Evolutionary conservation across 1,140 invertebrate species (phyloP).

Genomic region (Lamellibrachia luymesi): DNA sequence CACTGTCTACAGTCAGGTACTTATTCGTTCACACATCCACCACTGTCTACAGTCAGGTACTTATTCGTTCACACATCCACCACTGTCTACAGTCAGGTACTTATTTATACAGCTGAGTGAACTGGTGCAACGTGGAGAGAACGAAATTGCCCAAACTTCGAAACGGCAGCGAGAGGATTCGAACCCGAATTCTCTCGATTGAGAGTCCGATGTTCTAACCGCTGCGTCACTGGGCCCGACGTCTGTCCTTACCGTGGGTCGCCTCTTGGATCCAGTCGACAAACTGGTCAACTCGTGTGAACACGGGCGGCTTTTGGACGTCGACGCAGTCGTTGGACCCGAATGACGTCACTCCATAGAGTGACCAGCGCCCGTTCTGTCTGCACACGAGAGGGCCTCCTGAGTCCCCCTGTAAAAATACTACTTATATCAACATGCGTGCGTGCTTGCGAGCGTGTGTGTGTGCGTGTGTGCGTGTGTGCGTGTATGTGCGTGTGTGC

Average conservation of each 20-base stretch:
- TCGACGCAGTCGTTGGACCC: background rate
- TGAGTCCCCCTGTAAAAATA: background rate
- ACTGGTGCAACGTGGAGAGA: too few species aligned
- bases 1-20: too few species aligned
- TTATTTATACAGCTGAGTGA: too few species aligned
- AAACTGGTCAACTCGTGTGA: background rate
- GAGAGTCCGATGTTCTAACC: background rate
- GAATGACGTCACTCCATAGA: background rate
- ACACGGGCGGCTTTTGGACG: background rate
- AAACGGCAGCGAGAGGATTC: background rate
- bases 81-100: too few species aligned
- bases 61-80: background rate
- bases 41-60: too few species aligned
- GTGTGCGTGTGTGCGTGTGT: too few species aligned
- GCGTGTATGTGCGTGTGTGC: too few species aligned
- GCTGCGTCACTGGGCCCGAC: background rate
- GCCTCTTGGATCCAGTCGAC: background rate
- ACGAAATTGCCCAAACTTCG: background rate
- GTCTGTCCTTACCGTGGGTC: background rate
- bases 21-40: too few species aligned
- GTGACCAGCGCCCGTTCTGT: background rate
- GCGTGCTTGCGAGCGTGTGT: too few species aligned
- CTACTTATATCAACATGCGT: background rate
- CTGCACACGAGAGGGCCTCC: background rate
- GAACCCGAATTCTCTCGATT: background rate